These are phyloP conservation scores for Riptortus pedestris DNA, from an alignment of 1,140 invertebrate genomes.

Conservation along the genomic window DNA sequence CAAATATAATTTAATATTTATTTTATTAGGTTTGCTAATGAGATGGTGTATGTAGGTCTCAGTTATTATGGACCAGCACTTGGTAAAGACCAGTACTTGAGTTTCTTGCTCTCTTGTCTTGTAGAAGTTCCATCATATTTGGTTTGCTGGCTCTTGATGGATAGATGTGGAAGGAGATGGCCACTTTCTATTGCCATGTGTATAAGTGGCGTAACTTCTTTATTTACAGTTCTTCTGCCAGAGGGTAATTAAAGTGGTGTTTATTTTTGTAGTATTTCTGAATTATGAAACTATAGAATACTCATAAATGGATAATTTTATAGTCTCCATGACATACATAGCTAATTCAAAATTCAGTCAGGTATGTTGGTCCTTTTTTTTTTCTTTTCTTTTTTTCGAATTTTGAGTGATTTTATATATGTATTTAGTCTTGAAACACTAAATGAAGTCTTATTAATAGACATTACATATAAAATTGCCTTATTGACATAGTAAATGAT, in stretches of 20 bases:
- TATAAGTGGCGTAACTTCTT: conserved; percentile 64
- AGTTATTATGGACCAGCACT: conserved; percentile 78
- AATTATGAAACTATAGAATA: not conserved
- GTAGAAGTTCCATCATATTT: conserved; percentile 79
- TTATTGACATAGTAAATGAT: no score
- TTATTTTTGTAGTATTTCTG: not conserved
- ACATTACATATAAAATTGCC: no score
- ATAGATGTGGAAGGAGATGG: conserved; percentile 70
- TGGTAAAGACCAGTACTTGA: conserved; percentile 72
- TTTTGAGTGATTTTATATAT: no score
- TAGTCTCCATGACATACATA: no score
- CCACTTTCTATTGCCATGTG: conserved; percentile 74
- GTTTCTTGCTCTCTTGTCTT: conserved; percentile 69
- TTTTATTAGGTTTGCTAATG: conserved; percentile 47
- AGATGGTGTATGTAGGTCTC: conserved; percentile 76
- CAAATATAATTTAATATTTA: not conserved
- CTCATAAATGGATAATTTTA: no score
- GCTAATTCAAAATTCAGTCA: no score
- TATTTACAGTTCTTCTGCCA: conserved; percentile 68
- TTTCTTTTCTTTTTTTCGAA: no score
- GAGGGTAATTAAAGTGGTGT: conserved; percentile 45
- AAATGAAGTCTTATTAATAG: no score
- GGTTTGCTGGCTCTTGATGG: conserved; percentile 73
- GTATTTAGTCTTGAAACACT: no score
- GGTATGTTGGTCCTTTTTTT: no score